These are phyloP conservation scores for Ephydatia muelleri DNA, from an alignment of 37 sponge, comb jelly and placozoan genomes.

Conservation along the genomic window DNA sequence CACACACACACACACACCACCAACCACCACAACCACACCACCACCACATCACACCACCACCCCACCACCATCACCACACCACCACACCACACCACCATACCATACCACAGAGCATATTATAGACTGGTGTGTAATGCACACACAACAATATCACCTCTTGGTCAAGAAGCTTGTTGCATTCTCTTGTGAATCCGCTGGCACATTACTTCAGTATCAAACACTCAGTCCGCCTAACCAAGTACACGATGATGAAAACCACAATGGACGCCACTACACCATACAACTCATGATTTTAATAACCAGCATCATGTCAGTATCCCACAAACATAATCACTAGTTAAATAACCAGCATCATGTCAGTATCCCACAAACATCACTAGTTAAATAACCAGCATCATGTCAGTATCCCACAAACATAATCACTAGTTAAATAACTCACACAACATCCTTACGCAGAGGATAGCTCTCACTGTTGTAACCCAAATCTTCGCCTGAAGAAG, in stretches of 20 bases:
- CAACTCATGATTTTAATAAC: not conserved
- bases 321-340: not conserved
- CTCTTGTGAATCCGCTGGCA: conserved; percentile 90
- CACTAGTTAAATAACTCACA: conserved; percentile 38
- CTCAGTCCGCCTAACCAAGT: conserved; percentile 31
- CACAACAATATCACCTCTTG: conserved; percentile 35
- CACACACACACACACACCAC: not conserved
- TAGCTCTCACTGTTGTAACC: conserved; percentile 65
- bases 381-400: not conserved
- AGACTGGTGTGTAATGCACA: not conserved
- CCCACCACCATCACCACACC: too few relatives aligned
- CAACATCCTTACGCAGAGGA: conserved; percentile 56
- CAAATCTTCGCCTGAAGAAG: conserved; percentile 84
- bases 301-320: not conserved
- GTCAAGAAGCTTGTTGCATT: conserved; percentile 57
- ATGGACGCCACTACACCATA: not conserved
- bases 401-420: not conserved
- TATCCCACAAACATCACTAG: too few relatives aligned
- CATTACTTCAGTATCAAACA: conserved; percentile 70
- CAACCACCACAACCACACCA: not conserved
- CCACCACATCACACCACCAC: too few relatives aligned
- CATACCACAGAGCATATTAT: conserved; percentile 10
- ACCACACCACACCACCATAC: too few relatives aligned
- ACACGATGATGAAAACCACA: not conserved
- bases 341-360: not conserved